Evolutionary conservation across 2,113 vertebrate species (phyloP).

Genomic region (Corvus moneduloides): DNA sequence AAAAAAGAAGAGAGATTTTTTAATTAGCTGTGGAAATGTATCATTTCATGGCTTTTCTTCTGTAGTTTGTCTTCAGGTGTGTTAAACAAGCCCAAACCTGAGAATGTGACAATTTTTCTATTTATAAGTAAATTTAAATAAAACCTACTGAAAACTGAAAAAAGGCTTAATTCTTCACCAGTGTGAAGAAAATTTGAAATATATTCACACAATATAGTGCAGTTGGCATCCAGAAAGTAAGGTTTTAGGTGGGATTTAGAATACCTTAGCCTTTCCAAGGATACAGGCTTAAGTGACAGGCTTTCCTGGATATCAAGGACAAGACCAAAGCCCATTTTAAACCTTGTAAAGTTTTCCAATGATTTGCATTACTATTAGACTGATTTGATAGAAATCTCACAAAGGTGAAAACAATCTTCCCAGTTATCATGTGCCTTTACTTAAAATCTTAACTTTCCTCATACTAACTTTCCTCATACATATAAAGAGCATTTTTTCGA

Average conservation of each 20-base stretch:
- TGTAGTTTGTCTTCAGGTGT: neutral
- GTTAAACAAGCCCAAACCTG: neutral
- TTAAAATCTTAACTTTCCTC: neutral
- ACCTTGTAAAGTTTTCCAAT: neutral
- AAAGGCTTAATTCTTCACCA: neutral
- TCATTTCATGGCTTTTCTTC: neutral
- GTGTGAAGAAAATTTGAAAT: neutral
- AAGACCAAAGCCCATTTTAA: neutral
- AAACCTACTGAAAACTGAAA: neutral
- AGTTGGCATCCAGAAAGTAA: neutral
- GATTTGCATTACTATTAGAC: neutral
- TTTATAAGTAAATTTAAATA: neutral
- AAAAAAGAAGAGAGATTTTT: neutral
- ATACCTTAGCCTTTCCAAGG: neutral
- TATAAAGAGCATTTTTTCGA: neutral
- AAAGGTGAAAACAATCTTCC: neutral
- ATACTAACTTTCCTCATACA: neutral
- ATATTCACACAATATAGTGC: neutral
- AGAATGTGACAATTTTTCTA: neutral
- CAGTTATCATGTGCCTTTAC: neutral
- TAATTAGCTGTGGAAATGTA: neutral
- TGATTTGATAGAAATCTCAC: neutral
- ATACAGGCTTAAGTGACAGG: neutral
- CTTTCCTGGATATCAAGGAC: neutral
- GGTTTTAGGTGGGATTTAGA: neutral